Base-by-base conservation (phyloP, 2,797 vertebrate genomes). In the Chloroceryle inda region DNA sequence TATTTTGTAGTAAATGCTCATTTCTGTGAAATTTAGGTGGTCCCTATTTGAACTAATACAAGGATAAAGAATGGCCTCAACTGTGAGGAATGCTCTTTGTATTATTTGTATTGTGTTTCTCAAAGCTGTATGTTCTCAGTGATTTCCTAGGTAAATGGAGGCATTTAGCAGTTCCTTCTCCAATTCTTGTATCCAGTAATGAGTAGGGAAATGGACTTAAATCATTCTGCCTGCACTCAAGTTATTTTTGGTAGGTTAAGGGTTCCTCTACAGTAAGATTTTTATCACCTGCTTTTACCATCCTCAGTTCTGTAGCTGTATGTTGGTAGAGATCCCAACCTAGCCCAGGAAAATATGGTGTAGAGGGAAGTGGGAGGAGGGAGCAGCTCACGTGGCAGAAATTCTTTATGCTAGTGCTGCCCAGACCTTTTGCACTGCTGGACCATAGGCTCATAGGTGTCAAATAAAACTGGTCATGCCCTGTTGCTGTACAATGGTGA, bases 401-500 rank as follows among this genome's bases (percentile, higher is more conserved):
- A 21, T 45, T 45, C 44, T 45, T 45, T 22, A 6, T 71, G 35
- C 23, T 21, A 6, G 14, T 23, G 9, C 13, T 50, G 71, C 52
- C n/a, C 20, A 20, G 75, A 37, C 22, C 29, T 53, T 31, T 17
- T 26, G 49, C 49, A 8, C 10, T 53, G 29, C 50, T 78, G 49
- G 62, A 18, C 42, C 0, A 0, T 24, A 23, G 35, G n/a, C 21
- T 55, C 27, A 6, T 0, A 4, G 22, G 19, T 45, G 4, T 50
- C 7, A 13, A 50, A 16, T 50, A 16, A 27, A 50, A 27, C 14
- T 27, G 49, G 24, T 27, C 49, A 45, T 45, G 14, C 49, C 49
- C 49, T 7, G 8, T 50, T 50, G 35, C n/a, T 20, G 20, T 55
- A 14, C 27, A 22, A 2, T 1, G 0, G 35, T 24, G 40, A 16